A percentile compares a stretch with the other conserved stretches of the same genome.
Conservation (phyloP, 2,888 invertebrate genomes). For the Notodonta ziczac region DNA sequence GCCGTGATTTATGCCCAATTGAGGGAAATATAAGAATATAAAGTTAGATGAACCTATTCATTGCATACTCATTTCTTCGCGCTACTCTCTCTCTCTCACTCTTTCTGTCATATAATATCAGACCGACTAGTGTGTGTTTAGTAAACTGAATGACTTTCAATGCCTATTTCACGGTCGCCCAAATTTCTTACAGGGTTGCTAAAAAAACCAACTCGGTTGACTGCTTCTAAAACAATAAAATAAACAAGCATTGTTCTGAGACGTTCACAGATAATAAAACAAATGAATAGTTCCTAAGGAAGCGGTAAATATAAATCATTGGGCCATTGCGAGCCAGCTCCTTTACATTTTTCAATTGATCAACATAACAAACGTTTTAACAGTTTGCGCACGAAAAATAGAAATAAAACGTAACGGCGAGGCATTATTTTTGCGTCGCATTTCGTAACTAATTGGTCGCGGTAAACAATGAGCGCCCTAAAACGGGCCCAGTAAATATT, state of each 20-base stretch:
- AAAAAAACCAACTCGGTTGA: too few relatives aligned
- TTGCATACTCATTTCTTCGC: too few relatives aligned
- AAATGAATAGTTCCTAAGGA: not conserved
- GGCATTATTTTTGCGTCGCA: conserved; percentile 32
- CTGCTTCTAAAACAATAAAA: not conserved
- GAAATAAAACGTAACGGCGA: conserved; percentile 22
- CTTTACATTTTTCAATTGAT: conserved; percentile 12
- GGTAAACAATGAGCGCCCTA: conserved; percentile 40
- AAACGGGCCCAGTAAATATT: conserved; percentile 30
- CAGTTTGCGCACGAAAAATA: conserved; percentile 14
- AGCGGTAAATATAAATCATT: not conserved
- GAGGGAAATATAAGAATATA: too few relatives aligned
- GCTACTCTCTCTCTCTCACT: too few relatives aligned
- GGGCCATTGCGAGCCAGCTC: not conserved
- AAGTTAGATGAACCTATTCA: too few relatives aligned
- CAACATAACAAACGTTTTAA: conserved; percentile 15
- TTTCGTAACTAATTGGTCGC: conserved; percentile 47
- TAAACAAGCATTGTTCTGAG: conserved; percentile 1
- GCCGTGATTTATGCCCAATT: too few relatives aligned
- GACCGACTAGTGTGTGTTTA: too few relatives aligned
- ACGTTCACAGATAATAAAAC: not conserved
- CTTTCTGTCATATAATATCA: too few relatives aligned
- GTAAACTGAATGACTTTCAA: too few relatives aligned
- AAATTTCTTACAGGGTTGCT: too few relatives aligned
- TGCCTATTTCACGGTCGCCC: too few relatives aligned